Evolutionary conservation across 2,797 vertebrate genomes (phyloP).

Genomic region (Hydrocynus forskahlii): DNA sequence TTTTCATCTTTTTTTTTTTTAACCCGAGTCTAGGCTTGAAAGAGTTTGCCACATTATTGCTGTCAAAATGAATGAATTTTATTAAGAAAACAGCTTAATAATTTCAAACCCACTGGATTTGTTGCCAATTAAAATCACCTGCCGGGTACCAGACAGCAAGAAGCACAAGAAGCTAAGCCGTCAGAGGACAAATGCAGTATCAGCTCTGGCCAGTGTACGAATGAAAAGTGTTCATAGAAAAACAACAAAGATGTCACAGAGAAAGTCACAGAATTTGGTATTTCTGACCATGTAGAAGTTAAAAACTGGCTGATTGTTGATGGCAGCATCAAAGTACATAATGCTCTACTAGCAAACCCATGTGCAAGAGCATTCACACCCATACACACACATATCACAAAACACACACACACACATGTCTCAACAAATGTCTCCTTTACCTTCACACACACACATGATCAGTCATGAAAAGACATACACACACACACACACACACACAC

Average conservation of each 20-base stretch:
- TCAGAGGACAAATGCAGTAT: neutral
- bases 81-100: neutral
- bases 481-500: constrained; percentile 4
- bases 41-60: neutral
- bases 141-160: neutral
- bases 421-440: neutral
- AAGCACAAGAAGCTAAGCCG: neutral
- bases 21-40: neutral
- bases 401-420: neutral
- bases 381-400: neutral
- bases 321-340: neutral
- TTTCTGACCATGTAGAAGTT: neutral
- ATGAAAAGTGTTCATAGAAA: neutral
- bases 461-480: constrained; percentile 1
- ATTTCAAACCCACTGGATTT: neutral
- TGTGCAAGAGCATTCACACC: neutral
- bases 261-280: neutral
- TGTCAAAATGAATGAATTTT: neutral
- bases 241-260: neutral
- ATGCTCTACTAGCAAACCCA: neutral
- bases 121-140: neutral
- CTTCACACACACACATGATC: neutral
- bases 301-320: neutral
- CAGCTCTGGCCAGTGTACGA: neutral
- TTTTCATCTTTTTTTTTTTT: too few species aligned